Base-by-base conservation (phyloP, 1,140 invertebrate species). In the Halotydeus destructor region DNA sequence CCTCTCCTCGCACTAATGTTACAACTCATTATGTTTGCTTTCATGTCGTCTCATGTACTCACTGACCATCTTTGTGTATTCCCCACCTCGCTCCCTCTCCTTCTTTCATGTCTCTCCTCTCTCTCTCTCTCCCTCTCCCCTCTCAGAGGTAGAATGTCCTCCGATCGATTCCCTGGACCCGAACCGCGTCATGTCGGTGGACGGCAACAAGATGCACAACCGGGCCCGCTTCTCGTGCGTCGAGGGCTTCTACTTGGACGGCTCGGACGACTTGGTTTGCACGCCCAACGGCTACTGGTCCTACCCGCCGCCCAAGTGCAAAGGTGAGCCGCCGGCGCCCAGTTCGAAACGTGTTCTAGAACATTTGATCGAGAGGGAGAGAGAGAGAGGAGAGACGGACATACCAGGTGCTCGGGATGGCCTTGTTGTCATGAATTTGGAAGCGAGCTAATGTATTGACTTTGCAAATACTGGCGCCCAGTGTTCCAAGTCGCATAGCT, bases 281-380 rank as follows among this genome's bases (percentile, higher is more conserved):
- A 40, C 33, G 14, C 42, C 49, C 12, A 46, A 45, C 11, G 52
- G 51, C 21, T 42, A 43, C 21, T 53, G 52, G 52, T 53, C 52
- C 9, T 39, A 53, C 14, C 27, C 35, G 23, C 43, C 48, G 14
- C 52, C 52, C 18, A 36, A 34, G 14, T 54, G 52, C 23, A 41
- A 52, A 52, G 48, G 51, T 52, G 41, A 39, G 25, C 27, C 26
- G 25, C 23, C 11, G 31, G 16, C 24, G n/a, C 3, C n/a, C 3
- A 31, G 18, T 5, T 38, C 34, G 5, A 39, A 27, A 32, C n/a
- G n/a, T n/a, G n/a, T n/a, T n/a, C n/a, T n/a, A n/a, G n/a, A n/a
- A n/a, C n/a, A n/a, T n/a, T n/a, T n/a, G n/a, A n/a, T n/a, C n/a
- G n/a, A n/a, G n/a, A n/a, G n/a, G n/a, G n/a, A n/a, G n/a, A n/a